phyloP scores from a whole-genome alignment of 2,888 invertebrate species.

The Drosophila meridiana region DNA sequence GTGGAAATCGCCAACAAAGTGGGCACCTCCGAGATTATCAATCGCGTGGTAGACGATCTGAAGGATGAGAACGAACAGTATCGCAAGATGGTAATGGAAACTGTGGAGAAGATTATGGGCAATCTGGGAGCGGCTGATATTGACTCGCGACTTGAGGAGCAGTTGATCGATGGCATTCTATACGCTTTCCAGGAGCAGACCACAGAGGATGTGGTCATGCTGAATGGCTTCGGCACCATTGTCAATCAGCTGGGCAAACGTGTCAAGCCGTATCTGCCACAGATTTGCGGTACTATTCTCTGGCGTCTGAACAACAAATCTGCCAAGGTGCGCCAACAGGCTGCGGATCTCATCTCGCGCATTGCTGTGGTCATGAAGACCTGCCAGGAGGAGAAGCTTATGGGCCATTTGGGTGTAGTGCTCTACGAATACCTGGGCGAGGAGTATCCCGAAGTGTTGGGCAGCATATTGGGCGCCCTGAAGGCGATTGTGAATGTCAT shows the following conservation, averaged over 20 bases:
- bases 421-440: constrained; percentile 99
- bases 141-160: constrained; percentile 98
- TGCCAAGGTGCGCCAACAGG: constrained; percentile 99
- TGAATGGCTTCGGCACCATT: constrained; percentile 99
- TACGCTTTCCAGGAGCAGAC: constrained; percentile 99
- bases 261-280: constrained; percentile 99
- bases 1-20: constrained; percentile 99
- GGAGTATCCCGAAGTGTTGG: constrained; percentile 99
- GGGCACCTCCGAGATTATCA: constrained; percentile 99
- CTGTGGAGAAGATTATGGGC: constrained; percentile 99
- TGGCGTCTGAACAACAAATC: constrained; percentile 99
- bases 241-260: constrained; percentile 98
- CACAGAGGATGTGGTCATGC: constrained; percentile 99
- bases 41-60: constrained; percentile 98
- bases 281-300: constrained; percentile 99
- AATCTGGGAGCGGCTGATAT: constrained; percentile 99
- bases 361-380: constrained; percentile 99
- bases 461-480: constrained; percentile 98
- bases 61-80: constrained; percentile 99
- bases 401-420: constrained; percentile 99
- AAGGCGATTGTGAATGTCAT: constrained; percentile 99
- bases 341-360: constrained; percentile 98
- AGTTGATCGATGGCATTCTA: constrained; percentile 99
- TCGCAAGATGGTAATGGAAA: constrained; percentile 99
- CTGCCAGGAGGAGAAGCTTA: constrained; percentile 99